Conservation (phyloP, 2,888 invertebrate species). For the Mayetiola destructor region DNA sequence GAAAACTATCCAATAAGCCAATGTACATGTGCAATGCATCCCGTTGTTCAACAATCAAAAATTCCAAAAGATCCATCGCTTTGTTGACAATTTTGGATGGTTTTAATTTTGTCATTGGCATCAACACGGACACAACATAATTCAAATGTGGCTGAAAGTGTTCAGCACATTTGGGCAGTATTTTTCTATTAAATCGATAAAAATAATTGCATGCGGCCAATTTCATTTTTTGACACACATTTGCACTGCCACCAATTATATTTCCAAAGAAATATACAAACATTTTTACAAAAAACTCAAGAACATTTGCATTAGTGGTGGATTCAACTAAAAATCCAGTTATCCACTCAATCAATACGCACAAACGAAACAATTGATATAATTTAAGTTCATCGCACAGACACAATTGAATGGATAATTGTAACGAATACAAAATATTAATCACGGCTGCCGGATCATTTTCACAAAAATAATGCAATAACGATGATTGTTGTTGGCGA, state of each 20-base stretch:
- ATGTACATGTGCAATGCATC: slow-evolving; percentile 36
- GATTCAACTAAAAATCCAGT: not conserved
- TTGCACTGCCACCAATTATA: not conserved
- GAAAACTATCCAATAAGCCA: slow-evolving; percentile 39
- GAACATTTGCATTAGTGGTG: slow-evolving; percentile 26
- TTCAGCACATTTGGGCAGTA: slow-evolving; percentile 34
- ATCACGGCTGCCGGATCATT: slow-evolving; percentile 40
- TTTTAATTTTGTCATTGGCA: slow-evolving; percentile 34
- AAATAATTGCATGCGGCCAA: slow-evolving; percentile 23
- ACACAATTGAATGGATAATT: slow-evolving; percentile 37
- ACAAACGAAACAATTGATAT: slow-evolving; percentile 41
- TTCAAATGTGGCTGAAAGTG: slow-evolving; percentile 38
- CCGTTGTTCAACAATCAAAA: slow-evolving; percentile 40
- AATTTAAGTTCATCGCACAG: slow-evolving; percentile 39
- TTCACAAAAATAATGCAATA: slow-evolving; percentile 32
- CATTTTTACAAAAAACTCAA: slow-evolving; percentile 42
- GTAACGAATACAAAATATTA: slow-evolving; percentile 38
- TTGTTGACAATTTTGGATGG: slow-evolving; percentile 23
- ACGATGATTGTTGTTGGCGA: not conserved
- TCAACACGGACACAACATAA: slow-evolving; percentile 40
- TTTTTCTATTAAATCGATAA: slow-evolving; percentile 32
- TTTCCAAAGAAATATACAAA: slow-evolving; percentile 22
- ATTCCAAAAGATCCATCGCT: slow-evolving; percentile 37
- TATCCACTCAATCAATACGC: slow-evolving; percentile 20
- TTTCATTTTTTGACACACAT: not conserved